Percentiles rank a stretch among this genome's conserved stretches.
Evolutionary conservation across 30 jellyfish, hydroid and myxozoan species (phyloP).

Genomic region (Nemopilema nomurai): DNA sequence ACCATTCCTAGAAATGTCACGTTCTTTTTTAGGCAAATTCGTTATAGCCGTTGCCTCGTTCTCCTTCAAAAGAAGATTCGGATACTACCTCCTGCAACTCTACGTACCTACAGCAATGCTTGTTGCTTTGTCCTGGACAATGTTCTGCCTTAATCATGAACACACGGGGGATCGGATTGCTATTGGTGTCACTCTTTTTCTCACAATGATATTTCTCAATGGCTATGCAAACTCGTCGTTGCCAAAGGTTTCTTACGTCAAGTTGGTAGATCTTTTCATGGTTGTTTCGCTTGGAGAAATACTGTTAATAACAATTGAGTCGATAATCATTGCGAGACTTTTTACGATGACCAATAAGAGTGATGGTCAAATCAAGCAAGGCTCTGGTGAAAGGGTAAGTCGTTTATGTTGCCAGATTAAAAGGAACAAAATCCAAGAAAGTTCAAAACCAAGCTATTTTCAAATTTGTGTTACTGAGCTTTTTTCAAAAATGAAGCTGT

Average conservation of each 20-base stretch:
- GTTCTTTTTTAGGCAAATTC: conserved; percentile 23
- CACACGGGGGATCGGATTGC: conserved; percentile 65
- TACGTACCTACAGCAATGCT: conserved; percentile 73
- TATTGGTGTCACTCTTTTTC: conserved; percentile 60
- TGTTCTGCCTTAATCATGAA: conserved; percentile 44
- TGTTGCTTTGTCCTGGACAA: conserved; percentile 56
- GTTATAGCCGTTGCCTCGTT: conserved; percentile 14
- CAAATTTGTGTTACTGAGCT: too few species aligned
- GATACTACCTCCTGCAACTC: conserved; percentile 54
- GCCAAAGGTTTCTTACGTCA: conserved; percentile 61
- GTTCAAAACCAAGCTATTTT: too few species aligned
- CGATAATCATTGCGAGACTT: conserved; percentile 41
- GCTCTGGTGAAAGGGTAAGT: background rate
- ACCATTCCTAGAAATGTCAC: too few species aligned
- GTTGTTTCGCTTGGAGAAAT: conserved; percentile 47
- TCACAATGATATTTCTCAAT: conserved; percentile 58
- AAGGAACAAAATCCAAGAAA: too few species aligned
- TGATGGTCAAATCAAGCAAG: background rate
- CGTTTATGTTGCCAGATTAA: too few species aligned
- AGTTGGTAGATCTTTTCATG: conserved; percentile 57
- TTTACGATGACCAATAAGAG: background rate
- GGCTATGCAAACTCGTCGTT: conserved; percentile 65
- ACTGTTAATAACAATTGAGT: conserved; percentile 38
- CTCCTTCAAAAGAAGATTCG: conserved; percentile 55
- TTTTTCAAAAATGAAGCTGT: too few species aligned